These are phyloP conservation scores for Lycopodina hypogea DNA, from an alignment of 37 sponge, comb jelly and placozoan genomes.

Conservation along the genomic window DNA sequence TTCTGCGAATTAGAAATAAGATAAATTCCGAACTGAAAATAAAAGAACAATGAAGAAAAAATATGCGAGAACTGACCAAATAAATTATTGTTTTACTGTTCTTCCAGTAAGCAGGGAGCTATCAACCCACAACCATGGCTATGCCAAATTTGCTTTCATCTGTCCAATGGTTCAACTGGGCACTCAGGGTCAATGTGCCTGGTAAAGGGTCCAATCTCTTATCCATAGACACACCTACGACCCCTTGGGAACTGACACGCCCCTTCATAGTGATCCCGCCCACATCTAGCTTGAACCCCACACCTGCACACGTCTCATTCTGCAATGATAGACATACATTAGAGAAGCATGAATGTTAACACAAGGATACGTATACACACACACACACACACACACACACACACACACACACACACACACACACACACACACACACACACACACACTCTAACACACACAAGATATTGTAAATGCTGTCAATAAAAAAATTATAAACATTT, in stretches of 20 bases:
- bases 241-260: slow-evolving; percentile 71
- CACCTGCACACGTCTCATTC: slow-evolving; percentile 47
- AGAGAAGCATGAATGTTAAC: too few relatives aligned
- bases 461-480: too few relatives aligned
- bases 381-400: slow-evolving; percentile 4
- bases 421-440: too few relatives aligned
- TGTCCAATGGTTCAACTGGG: slow-evolving; percentile 80
- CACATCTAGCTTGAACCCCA: slow-evolving; percentile 75
- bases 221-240: slow-evolving; percentile 71
- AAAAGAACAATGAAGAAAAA: too few relatives aligned
- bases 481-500: too few relatives aligned
- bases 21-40: too few relatives aligned
- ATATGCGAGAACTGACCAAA: too few relatives aligned
- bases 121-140: slow-evolving; percentile 79
- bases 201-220: slow-evolving; percentile 90
- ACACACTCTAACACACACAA: too few relatives aligned
- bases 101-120: too few relatives aligned
- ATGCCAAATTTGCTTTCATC: slow-evolving; percentile 87
- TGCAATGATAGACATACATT: too few relatives aligned
- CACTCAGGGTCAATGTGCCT: slow-evolving; percentile 69
- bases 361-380: background rate
- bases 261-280: slow-evolving; percentile 76
- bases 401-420: slow-evolving; percentile 2
- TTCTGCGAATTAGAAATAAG: too few relatives aligned
- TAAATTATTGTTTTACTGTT: too few relatives aligned